A percentile compares a stretch with the other conserved stretches of the same genome.
Evolutionary conservation across 2,113 vertebrate species (phyloP).

Genomic region (Varanus salvator): DNA sequence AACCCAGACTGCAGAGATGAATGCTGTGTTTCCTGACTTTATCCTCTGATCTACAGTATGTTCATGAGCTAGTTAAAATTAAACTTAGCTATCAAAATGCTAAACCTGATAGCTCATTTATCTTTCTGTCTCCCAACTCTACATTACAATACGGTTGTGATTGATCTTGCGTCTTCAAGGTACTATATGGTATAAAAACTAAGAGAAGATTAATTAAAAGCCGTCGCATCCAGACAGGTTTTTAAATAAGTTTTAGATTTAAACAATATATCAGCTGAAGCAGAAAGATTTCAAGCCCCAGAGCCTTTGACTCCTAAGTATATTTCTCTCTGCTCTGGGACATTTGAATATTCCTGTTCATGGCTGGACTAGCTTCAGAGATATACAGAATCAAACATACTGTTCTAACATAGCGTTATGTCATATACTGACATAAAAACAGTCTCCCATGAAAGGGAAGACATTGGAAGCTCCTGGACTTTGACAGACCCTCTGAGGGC

Average conservation of each 20-base stretch:
- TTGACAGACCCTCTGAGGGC: not conserved
- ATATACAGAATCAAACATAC: slow-evolving; percentile 41
- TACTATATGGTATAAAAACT: slow-evolving; percentile 87
- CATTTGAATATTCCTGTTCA: slow-evolving; percentile 58
- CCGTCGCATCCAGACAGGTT: slow-evolving; percentile 82
- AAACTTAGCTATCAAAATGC: slow-evolving; percentile 88
- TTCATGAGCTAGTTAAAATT: slow-evolving; percentile 83
- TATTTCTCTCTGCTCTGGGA: slow-evolving; percentile 63
- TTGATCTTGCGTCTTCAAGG: slow-evolving; percentile 87
- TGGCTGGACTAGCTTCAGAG: slow-evolving; percentile 30
- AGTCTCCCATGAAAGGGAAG: not conserved
- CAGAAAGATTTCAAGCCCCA: slow-evolving; percentile 75
- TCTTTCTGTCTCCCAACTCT: slow-evolving; percentile 84
- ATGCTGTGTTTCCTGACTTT: slow-evolving; percentile 69
- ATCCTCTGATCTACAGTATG: slow-evolving; percentile 80
- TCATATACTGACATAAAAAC: not conserved
- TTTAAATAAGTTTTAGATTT: slow-evolving; percentile 90
- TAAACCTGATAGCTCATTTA: slow-evolving; percentile 86
- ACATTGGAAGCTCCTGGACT: slow-evolving; percentile 37
- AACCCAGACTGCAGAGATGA: slow-evolving; percentile 51
- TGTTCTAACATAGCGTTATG: slow-evolving; percentile 38
- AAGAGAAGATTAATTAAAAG: slow-evolving; percentile 89
- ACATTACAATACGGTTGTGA: slow-evolving; percentile 84
- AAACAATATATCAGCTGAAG: slow-evolving; percentile 86
- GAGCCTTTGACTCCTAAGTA: slow-evolving; percentile 69